These are phyloP conservation scores for Pegea sp. DNA, from an alignment of 23 tunicate species.

Conservation along the genomic window DNA sequence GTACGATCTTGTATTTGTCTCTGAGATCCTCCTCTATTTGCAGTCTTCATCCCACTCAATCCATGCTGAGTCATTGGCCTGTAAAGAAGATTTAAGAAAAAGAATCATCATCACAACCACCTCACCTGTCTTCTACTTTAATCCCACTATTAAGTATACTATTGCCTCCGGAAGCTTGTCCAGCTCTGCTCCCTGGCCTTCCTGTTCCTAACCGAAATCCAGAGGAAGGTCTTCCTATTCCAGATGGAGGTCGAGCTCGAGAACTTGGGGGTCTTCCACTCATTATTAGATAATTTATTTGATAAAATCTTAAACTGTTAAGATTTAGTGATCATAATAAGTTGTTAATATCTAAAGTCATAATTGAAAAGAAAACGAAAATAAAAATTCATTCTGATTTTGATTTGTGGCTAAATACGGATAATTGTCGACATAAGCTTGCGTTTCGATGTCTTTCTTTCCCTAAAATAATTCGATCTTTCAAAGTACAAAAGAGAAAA, in stretches of 20 bases:
- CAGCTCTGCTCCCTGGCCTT: neutral
- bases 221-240: neutral
- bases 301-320: no score
- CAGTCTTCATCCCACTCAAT: conserved; percentile 71
- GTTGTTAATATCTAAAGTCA: no score
- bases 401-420: no score
- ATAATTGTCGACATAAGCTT: no score
- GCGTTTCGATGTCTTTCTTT: no score
- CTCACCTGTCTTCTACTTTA: neutral
- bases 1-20: conserved; percentile 88
- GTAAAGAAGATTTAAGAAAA: no score
- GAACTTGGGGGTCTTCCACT: neutral
- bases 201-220: neutral
- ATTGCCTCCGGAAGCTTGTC: neutral
- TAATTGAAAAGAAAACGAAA: no score
- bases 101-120: no score
- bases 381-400: no score
- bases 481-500: conserved; percentile 21
- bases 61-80: conserved; percentile 99
- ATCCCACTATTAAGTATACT: neutral
- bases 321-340: no score
- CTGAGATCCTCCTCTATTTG: conserved; percentile 51
- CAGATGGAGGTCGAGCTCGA: neutral
- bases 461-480: conserved; percentile 44
- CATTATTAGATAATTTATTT: no score